phyloP scores from a whole-genome alignment of 2,888 invertebrate species.

The Corythucha ciliata region DNA sequence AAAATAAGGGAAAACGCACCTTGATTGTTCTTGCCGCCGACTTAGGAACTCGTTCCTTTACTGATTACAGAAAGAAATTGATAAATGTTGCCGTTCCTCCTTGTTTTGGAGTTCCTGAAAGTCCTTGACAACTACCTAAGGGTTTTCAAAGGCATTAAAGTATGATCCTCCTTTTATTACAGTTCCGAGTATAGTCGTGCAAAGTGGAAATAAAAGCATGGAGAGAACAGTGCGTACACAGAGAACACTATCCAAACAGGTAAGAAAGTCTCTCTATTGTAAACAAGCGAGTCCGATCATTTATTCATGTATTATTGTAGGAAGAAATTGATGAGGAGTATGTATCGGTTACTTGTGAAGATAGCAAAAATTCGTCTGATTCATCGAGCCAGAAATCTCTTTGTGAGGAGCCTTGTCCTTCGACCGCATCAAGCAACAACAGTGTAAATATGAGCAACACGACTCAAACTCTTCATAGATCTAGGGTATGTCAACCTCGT shows the following conservation, averaged over 20 bases:
- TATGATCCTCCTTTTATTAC: slow-evolving; percentile 35
- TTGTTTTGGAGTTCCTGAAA: no score
- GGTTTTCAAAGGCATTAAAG: no score
- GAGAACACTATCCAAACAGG: slow-evolving; percentile 28
- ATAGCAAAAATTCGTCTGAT: slow-evolving; percentile 10
- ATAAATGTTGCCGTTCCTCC: no score
- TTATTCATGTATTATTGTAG: slow-evolving; percentile 7
- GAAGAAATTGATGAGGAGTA: no score
- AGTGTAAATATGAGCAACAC: slow-evolving; percentile 23
- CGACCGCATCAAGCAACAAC: slow-evolving; percentile 6
- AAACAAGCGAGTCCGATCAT: no score
- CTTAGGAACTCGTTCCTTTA: no score
- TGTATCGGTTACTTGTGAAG: no score
- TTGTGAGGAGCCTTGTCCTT: slow-evolving; percentile 12
- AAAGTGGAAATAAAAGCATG: slow-evolving; percentile 39
- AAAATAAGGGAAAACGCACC: no score
- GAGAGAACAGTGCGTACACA: slow-evolving; percentile 28
- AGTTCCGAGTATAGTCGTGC: slow-evolving; percentile 43
- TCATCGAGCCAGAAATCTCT: slow-evolving; percentile 7
- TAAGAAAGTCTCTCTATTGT: slow-evolving; percentile 7
- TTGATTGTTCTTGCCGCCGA: no score
- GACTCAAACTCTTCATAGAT: slow-evolving; percentile 21
- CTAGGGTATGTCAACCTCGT: slow-evolving; percentile 20
- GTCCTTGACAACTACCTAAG: no score
- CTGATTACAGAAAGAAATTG: no score